Base-by-base conservation (phyloP, 2,113 vertebrate genomes). In the Sardina pilchardus region DNA sequence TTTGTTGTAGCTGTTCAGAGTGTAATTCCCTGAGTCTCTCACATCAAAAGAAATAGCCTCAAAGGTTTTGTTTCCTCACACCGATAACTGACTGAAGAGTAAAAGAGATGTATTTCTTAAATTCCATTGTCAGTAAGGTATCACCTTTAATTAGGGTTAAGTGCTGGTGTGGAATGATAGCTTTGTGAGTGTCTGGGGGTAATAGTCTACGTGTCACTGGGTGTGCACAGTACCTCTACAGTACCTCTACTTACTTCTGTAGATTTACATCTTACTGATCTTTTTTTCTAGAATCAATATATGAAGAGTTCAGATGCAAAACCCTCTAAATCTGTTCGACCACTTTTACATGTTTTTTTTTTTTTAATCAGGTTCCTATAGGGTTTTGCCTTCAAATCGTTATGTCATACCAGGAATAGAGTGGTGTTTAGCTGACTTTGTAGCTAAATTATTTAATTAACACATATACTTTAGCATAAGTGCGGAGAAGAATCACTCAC, bases 11-110 rank as follows among this genome's bases (percentile, higher is more conserved):
- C 43, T 12, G 87, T 86, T 48, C 82, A 63, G 84, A 87, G 85
- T 89, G 59, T 82, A 82, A 89, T 88, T 89, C 81, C 83, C 75
- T 59, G 53, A 67, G 88, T 67, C 48, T 81, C 24, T 16, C 80
- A 86, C 83, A 87, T 92, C 83, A 88, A 89, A 89, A 83, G 16
- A 81, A 85, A 81, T 4, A 80, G 86, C 85, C 89, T 87, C 85
- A 89, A 89, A 87, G 84, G 43, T 86, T 88, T 50, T 3, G 39
- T 42, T 42, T 83, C 84, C 87, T 83, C 83, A 81, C 86, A 82
- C 80, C 24, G 81, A 89, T 85, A 86, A 75, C 19, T 89, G 83
- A 78, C 81, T 75, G 50, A 12, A 82, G 81, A 53, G 12, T 1
- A 14, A 63, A 71, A 71, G 30, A 2, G 30, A 71, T 71, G 2